Conservation (phyloP, 2,113 vertebrate species). For the Corydoras maculifer region DNA sequence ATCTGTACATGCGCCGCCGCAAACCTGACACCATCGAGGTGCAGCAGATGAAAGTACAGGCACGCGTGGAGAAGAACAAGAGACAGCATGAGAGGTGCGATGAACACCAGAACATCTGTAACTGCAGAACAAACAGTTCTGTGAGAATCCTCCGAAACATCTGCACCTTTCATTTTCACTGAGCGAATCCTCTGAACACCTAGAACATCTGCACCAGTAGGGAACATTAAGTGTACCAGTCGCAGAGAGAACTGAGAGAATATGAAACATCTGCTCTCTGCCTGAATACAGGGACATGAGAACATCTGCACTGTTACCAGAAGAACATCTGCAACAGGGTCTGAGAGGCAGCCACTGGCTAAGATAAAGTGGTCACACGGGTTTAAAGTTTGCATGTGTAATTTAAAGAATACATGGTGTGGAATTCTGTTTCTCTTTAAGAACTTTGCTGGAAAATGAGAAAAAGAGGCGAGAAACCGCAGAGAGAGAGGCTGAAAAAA, state of each 20-base stretch:
- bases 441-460: constrained; percentile 91
- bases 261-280: too few species aligned
- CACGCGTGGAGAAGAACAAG: constrained; percentile 91
- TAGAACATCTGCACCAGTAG: too few species aligned
- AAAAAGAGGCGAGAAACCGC: constrained; percentile 94
- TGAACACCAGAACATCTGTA: constrained; percentile 2
- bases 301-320: too few species aligned
- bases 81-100: constrained; percentile 91
- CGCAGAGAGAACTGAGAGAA: too few species aligned
- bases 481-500: constrained; percentile 95
- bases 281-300: too few species aligned
- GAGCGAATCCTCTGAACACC: too few species aligned
- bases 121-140: neutral
- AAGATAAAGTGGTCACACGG: too few species aligned
- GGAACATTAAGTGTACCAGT: too few species aligned
- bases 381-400: neutral
- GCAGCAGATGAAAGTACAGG: constrained; percentile 98
- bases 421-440: constrained; percentile 57
- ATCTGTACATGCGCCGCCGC: constrained; percentile 93
- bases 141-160: too few species aligned
- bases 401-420: neutral
- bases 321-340: too few species aligned
- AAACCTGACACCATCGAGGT: constrained; percentile 97
- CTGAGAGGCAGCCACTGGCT: too few species aligned
- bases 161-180: too few species aligned